Conservation (phyloP, 2,113 vertebrate species). For the Myxocyprinus asiaticus region DNA sequence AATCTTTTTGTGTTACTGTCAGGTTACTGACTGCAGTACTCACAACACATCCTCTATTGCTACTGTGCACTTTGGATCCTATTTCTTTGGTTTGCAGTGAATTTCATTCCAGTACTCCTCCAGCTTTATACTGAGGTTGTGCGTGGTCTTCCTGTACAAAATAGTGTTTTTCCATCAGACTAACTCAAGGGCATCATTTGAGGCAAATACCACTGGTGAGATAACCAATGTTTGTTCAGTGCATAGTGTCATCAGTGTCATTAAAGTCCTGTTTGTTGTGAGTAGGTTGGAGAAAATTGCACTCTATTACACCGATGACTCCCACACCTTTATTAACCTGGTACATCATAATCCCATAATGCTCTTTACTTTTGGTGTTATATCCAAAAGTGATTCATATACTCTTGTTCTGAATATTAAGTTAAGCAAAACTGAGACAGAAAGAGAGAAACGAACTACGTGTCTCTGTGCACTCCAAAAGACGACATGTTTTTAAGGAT, state of each 20-base stretch:
- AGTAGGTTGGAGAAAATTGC: slow-evolving; percentile 92
- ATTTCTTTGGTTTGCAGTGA: slow-evolving; percentile 37
- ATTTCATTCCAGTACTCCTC: slow-evolving; percentile 56
- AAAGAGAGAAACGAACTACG: not conserved
- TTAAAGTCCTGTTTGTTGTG: slow-evolving; percentile 97
- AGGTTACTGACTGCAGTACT: slow-evolving; percentile 15
- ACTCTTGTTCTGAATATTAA: slow-evolving; percentile 66
- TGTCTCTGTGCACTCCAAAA: not conserved
- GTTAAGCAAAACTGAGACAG: slow-evolving; percentile 52
- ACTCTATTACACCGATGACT: slow-evolving; percentile 92
- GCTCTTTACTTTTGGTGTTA: slow-evolving; percentile 93
- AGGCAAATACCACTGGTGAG: not conserved
- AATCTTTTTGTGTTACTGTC: too few relatives aligned
- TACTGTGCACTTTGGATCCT: slow-evolving; percentile 44
- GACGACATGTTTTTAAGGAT: slow-evolving; percentile 71
- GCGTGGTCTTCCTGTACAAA: slow-evolving; percentile 49
- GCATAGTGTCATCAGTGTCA: slow-evolving; percentile 92
- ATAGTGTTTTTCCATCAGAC: too few relatives aligned
- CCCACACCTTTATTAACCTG: slow-evolving; percentile 94
- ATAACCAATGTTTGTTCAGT: not conserved
- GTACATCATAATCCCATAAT: slow-evolving; percentile 98
- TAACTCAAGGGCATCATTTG: not conserved
- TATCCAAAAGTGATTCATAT: slow-evolving; percentile 91
- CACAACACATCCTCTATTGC: slow-evolving; percentile 51
- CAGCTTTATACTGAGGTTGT: slow-evolving; percentile 53